Percentiles rank a stretch among this genome's conserved stretches.
phyloP scores from a whole-genome alignment of 2,113 vertebrate genomes.

The Cinclus mexicanus region DNA sequence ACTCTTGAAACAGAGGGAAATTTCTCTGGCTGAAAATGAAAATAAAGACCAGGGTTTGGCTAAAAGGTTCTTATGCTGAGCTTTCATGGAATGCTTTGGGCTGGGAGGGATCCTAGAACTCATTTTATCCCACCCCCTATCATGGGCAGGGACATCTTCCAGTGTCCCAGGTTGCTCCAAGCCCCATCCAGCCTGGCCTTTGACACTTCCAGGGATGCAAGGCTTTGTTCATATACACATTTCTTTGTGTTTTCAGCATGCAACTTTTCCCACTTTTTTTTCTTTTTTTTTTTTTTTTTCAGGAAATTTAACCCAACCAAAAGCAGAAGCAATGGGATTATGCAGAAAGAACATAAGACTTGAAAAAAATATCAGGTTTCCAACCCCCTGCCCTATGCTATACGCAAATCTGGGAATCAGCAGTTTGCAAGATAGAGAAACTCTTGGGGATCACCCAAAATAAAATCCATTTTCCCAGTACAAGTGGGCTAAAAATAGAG shows the following conservation, averaged over 20 bases:
- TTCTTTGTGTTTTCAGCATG: not conserved
- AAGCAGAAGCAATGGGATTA: not conserved
- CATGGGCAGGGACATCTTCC: not conserved
- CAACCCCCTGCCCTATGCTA: not conserved
- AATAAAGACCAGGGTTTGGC: not conserved
- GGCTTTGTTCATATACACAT: not conserved
- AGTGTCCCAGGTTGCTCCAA: not conserved
- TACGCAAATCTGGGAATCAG: not conserved
- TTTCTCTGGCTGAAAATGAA: not conserved
- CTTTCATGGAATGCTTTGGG: not conserved
- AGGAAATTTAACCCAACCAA: not conserved
- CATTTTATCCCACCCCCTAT: too few relatives aligned
- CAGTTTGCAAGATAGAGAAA: not conserved
- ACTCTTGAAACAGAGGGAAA: not conserved
- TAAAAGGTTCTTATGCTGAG: not conserved
- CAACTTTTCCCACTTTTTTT: not conserved
- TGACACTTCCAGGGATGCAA: not conserved
- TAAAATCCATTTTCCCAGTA: not conserved
- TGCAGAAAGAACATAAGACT: not conserved
- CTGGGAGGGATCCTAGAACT: not conserved
- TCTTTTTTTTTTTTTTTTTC: too few relatives aligned
- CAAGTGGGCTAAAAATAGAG: not conserved
- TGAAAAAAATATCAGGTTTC: not conserved
- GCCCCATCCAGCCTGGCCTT: rapidly evolving
- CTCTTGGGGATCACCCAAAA: conserved; percentile 2